Evolutionary conservation across 2,113 vertebrate genomes (phyloP).

Genomic region (Triplophysa siluroides): DNA sequence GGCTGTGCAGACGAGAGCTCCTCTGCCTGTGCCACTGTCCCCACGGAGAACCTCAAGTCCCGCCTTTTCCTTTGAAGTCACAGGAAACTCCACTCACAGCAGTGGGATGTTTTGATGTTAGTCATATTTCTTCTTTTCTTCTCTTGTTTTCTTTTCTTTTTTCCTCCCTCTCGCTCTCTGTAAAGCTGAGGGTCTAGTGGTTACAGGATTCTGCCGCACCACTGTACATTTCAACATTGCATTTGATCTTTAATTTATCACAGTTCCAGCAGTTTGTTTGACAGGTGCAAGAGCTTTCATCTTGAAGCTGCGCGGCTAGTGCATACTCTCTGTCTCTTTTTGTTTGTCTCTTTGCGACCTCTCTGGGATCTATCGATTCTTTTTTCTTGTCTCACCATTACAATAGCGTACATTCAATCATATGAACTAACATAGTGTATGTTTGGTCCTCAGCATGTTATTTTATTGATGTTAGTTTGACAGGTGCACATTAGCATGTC

Average conservation of each 20-base stretch:
- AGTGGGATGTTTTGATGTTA: slow-evolving; percentile 77
- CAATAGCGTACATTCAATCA: slow-evolving; percentile 57
- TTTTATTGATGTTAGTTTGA: slow-evolving; percentile 52
- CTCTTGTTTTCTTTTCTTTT: slow-evolving; percentile 15
- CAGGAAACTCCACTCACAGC: slow-evolving; percentile 48
- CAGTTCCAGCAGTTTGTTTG: slow-evolving; percentile 96
- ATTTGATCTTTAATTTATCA: slow-evolving; percentile 99
- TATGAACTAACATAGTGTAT: slow-evolving; percentile 55
- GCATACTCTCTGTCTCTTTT: slow-evolving; percentile 41
- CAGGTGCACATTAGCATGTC: slow-evolving; percentile 36
- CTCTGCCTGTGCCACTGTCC: slow-evolving; percentile 34
- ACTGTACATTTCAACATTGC: slow-evolving; percentile 81
- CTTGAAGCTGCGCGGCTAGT: slow-evolving; percentile 81
- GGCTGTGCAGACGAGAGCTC: slow-evolving; percentile 22
- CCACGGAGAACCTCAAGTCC: slow-evolving; percentile 50
- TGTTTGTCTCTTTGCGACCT: slow-evolving; percentile 61
- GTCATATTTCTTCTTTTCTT: slow-evolving; percentile 73
- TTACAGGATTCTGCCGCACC: slow-evolving; percentile 80
- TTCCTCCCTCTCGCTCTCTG: slow-evolving; percentile 36
- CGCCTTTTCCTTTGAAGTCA: slow-evolving; percentile 59
- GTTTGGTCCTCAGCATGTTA: slow-evolving; percentile 50
- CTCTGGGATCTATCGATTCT: slow-evolving; percentile 72
- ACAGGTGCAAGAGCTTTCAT: slow-evolving; percentile 92
- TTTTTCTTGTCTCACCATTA: slow-evolving; percentile 43
- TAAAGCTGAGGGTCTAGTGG: slow-evolving; percentile 77